Evolutionary conservation across 2,888 invertebrate genomes (phyloP).

Genomic region (Cheilosia vulpina): DNA sequence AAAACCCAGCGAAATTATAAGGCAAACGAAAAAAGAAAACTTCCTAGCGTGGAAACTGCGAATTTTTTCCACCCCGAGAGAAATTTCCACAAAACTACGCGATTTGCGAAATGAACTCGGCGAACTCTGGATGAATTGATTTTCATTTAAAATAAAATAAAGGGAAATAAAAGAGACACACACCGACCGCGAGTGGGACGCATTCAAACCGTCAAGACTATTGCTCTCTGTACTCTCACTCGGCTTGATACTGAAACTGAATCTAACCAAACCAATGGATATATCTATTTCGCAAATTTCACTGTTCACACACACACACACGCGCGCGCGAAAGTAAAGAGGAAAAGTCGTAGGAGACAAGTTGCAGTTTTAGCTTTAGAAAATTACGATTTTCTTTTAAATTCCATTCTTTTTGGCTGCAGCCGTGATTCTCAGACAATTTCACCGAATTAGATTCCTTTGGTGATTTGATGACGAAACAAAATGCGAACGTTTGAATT

Average conservation of each 20-base stretch:
- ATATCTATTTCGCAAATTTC: constrained; percentile 37
- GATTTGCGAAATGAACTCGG: constrained; percentile 70
- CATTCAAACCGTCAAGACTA: constrained; percentile 34
- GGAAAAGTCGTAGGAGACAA: constrained; percentile 14
- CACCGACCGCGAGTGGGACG: constrained; percentile 52
- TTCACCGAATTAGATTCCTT: no score
- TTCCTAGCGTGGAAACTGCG: constrained; percentile 33
- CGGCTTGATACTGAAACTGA: not conserved
- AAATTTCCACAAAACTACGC: constrained; percentile 66
- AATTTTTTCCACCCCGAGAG: constrained; percentile 44
- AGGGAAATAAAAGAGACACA: constrained; percentile 62
- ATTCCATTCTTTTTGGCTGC: not conserved
- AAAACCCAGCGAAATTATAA: constrained; percentile 49
- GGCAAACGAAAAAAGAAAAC: constrained; percentile 55
- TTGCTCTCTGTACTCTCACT: constrained; percentile 27
- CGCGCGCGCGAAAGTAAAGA: not conserved
- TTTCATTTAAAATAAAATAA: constrained; percentile 68
- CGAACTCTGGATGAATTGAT: constrained; percentile 72
- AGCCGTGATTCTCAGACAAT: no score
- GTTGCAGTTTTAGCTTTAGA: not conserved
- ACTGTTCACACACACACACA: constrained; percentile 24
- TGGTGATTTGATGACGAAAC: no score
- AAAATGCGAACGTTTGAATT: not conserved
- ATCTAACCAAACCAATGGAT: constrained; percentile 10
- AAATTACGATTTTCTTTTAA: constrained; percentile 17